These are phyloP conservation scores for Dysidea cf. avara DNA, from an alignment of 37 sponge, comb jelly and placozoan species.

Conservation along the genomic window DNA sequence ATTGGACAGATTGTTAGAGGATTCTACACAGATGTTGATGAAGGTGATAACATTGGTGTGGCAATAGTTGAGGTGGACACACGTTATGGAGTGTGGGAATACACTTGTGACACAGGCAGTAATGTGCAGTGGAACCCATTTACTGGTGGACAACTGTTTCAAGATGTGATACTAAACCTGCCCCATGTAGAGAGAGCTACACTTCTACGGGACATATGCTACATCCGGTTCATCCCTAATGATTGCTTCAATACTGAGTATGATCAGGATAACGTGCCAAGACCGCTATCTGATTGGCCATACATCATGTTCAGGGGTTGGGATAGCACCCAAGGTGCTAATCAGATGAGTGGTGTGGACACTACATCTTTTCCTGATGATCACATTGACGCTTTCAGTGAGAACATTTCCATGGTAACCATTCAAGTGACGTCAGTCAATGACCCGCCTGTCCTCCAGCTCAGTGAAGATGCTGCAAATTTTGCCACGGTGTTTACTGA, in stretches of 20 bases:
- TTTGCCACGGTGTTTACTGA: conserved; percentile 57
- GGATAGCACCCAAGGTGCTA: conserved; percentile 60
- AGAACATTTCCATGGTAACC: conserved; percentile 42
- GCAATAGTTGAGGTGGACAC: conserved; percentile 66
- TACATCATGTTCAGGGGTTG: conserved; percentile 76
- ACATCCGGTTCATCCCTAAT: conserved; percentile 68
- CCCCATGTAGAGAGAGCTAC: conserved; percentile 70
- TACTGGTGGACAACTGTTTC: conserved; percentile 40
- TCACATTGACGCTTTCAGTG: conserved; percentile 75
- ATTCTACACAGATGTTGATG: conserved; percentile 59
- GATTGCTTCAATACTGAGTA: conserved; percentile 75
- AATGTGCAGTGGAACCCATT: conserved; percentile 44
- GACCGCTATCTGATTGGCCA: conserved; percentile 57
- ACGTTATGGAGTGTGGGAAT: conserved; percentile 76
- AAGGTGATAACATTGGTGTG: conserved; percentile 27
- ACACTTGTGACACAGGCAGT: conserved; percentile 65
- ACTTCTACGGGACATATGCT: conserved; percentile 47
- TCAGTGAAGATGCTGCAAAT: conserved; percentile 20
- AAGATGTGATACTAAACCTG: conserved; percentile 26
- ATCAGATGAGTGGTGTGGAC: conserved; percentile 58
- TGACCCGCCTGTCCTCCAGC: conserved; percentile 48
- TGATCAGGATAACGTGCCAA: conserved; percentile 47
- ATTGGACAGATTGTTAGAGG: conserved; percentile 31
- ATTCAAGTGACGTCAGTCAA: conserved; percentile 49
- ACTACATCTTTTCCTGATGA: conserved; percentile 73